A percentile compares a stretch with the other conserved stretches of the same genome.
Conservation (phyloP, 2,797 vertebrate species). For the Tiaroga cobitis region DNA sequence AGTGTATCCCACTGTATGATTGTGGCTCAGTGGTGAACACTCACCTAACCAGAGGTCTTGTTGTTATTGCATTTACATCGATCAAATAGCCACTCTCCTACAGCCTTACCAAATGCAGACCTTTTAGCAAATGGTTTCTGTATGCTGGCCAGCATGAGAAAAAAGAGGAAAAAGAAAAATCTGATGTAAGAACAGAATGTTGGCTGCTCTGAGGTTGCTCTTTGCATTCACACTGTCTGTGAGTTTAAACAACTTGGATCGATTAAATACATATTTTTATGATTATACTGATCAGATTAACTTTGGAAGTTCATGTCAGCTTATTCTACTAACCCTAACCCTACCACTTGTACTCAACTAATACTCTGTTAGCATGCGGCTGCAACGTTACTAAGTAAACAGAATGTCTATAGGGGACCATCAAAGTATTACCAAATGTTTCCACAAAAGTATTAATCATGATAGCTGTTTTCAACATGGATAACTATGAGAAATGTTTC, state of each 20-base stretch:
- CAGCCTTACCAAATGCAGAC: slow-evolving; percentile 57
- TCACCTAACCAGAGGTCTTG: slow-evolving; percentile 52
- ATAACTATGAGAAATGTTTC: neutral
- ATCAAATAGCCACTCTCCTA: slow-evolving; percentile 35
- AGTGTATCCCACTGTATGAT: slow-evolving; percentile 30
- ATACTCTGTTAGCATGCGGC: too few relatives aligned
- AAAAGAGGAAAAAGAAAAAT: accelerated
- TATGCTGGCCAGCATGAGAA: neutral
- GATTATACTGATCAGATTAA: neutral
- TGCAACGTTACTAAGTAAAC: too few relatives aligned
- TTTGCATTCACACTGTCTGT: neutral
- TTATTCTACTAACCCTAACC: too few relatives aligned
- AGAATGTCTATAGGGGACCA: neutral
- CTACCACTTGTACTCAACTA: too few relatives aligned
- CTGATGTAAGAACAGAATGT: neutral
- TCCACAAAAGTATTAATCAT: neutral
- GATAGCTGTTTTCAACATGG: neutral
- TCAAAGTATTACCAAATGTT: neutral
- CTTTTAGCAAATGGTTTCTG: slow-evolving; percentile 22
- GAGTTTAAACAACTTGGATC: neutral
- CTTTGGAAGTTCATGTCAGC: too few relatives aligned
- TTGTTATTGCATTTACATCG: slow-evolving; percentile 52
- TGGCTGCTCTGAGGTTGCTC: neutral
- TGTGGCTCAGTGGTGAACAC: slow-evolving; percentile 26
- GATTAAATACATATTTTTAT: neutral